Evolutionary conservation across 2,888 invertebrate genomes (phyloP).

Genomic region (Bugula neritina): DNA sequence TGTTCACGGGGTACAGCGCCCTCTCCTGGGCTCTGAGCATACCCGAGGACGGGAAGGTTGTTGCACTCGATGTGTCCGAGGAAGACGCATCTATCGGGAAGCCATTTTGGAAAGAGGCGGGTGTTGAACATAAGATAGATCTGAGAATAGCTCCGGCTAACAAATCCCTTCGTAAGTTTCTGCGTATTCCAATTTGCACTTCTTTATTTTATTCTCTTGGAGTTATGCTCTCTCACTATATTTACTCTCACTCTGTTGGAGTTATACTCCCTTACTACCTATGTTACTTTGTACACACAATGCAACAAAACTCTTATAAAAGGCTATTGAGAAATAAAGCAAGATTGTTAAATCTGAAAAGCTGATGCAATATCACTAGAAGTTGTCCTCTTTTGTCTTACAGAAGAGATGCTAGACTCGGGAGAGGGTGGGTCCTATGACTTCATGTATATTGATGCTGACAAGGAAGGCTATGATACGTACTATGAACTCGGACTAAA

Average conservation of each 20-base stretch:
- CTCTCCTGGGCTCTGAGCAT: conserved; percentile 50
- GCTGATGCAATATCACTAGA: no score
- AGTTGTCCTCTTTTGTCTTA: no score
- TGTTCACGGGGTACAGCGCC: conserved; percentile 52
- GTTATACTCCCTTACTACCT: no score
- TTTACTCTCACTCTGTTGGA: no score
- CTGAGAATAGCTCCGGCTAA: conserved; percentile 38
- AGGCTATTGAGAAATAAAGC: no score
- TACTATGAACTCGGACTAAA: conserved; percentile 52
- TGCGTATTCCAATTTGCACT: no score
- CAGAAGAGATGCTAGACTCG: conserved; percentile 38
- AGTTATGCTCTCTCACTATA: no score
- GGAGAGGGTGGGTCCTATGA: conserved; percentile 46
- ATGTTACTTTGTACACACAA: no score
- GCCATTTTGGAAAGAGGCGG: conserved; percentile 37
- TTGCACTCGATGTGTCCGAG: conserved; percentile 43
- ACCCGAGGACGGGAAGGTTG: conserved; percentile 50
- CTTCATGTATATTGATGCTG: conserved; percentile 53
- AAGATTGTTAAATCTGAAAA: no score
- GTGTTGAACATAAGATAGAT: conserved; percentile 41
- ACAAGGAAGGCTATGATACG: conserved; percentile 49
- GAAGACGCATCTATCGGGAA: conserved; percentile 34
- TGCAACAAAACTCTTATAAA: no score
- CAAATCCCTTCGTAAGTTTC: conserved; percentile 34
- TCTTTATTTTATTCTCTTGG: no score